A percentile compares a stretch with the other conserved stretches of the same genome.
Conservation (phyloP, 2,888 invertebrate genomes). For the Chesias legatella region DNA sequence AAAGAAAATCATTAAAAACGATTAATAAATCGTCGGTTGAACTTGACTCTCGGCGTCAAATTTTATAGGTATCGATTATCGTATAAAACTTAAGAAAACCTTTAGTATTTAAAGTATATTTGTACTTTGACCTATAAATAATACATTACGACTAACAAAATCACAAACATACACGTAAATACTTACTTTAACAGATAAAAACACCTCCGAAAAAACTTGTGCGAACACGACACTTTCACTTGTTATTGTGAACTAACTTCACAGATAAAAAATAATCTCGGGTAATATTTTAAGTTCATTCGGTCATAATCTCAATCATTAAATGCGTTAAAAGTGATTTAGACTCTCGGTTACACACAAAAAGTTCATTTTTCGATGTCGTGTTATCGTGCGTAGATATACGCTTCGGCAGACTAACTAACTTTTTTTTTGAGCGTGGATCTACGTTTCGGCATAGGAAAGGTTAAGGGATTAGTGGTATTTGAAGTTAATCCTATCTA, state of each 20-base stretch:
- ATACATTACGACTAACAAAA: slow-evolving; percentile 8
- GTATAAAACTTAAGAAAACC: slow-evolving; percentile 8
- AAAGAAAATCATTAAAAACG: too few species aligned
- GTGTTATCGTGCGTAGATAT: slow-evolving; percentile 8
- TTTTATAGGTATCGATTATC: slow-evolving; percentile 8
- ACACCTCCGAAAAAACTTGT: slow-evolving; percentile 7
- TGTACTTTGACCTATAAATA: slow-evolving; percentile 7
- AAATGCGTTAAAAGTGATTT: slow-evolving; percentile 7
- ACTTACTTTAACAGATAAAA: too few species aligned
- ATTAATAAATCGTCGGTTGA: too few species aligned
- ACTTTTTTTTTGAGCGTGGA: slow-evolving; percentile 8
- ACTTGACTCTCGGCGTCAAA: slow-evolving; percentile 8
- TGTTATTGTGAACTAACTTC: slow-evolving; percentile 8
- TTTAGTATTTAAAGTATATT: slow-evolving; percentile 6
- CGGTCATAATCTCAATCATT: slow-evolving; percentile 9
- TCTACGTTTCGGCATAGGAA: too few species aligned
- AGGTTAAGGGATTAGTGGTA: too few species aligned
- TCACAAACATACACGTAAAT: slow-evolving; percentile 8
- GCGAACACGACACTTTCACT: slow-evolving; percentile 8
- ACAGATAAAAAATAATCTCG: slow-evolving; percentile 7
- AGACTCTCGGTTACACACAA: slow-evolving; percentile 8
- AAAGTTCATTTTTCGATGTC: slow-evolving; percentile 8
- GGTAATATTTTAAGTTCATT: slow-evolving; percentile 9
- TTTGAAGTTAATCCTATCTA: too few species aligned
- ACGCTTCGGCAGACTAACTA: slow-evolving; percentile 7